Conservation (phyloP, 1,140 invertebrate species). For the Phenacoccus solenopsis region DNA sequence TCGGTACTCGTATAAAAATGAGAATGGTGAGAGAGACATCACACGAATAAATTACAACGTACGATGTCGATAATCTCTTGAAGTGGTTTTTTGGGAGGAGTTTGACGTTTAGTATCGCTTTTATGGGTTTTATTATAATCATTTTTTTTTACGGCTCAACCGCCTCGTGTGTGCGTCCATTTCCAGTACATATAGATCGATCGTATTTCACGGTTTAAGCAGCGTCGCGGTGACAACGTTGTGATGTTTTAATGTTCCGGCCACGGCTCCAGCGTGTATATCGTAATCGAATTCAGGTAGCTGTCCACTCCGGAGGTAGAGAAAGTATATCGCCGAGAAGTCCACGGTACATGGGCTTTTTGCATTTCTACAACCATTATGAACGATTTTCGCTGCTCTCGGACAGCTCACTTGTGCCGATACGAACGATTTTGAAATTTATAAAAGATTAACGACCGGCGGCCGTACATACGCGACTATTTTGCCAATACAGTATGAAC, state of each 20-base stretch:
- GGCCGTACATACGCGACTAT: not conserved
- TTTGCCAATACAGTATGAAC: not conserved
- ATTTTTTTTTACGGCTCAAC: not conserved
- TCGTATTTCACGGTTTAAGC: no score
- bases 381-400: not conserved
- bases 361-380: no score
- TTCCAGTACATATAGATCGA: not conserved
- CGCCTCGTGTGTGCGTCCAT: no score
- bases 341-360: not conserved
- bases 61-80: not conserved
- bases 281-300: not conserved
- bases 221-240: not conserved
- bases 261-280: not conserved
- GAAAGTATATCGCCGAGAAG: no score
- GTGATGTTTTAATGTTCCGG: not conserved
- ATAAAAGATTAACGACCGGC: constrained; percentile 1
- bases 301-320: not conserved
- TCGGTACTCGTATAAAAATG: not conserved
- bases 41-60: not conserved
- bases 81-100: not conserved
- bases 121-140: not conserved
- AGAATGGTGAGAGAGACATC: not conserved
- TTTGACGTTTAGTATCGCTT: not conserved
- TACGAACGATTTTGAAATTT: no score
- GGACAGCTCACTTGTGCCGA: not conserved